Conservation (phyloP, 1,140 invertebrate species). For the Stenopsyche tienmushanensis region DNA sequence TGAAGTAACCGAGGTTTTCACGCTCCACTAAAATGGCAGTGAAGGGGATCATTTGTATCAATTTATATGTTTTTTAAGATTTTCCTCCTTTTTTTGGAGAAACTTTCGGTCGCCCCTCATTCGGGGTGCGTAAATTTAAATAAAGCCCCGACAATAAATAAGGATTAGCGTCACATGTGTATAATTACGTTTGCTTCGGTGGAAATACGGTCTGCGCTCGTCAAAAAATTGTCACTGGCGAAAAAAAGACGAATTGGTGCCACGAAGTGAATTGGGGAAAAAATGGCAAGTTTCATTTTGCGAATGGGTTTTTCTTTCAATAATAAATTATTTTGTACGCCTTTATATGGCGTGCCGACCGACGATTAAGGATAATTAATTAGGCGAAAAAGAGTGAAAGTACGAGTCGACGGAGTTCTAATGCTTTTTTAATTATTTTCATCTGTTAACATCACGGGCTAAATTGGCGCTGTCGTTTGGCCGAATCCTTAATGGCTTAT, state of each 20-base stretch:
- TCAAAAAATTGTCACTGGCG: neutral
- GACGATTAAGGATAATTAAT: constrained; percentile 19
- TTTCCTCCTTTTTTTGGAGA: neutral
- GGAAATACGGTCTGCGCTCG: neutral
- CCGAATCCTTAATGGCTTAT: neutral
- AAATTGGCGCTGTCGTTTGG: neutral
- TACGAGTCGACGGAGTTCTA: constrained; percentile 11
- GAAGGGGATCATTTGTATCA: constrained; percentile 27
- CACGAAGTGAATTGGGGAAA: no score
- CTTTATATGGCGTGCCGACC: constrained; percentile 13
- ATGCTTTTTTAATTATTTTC: constrained; percentile 6
- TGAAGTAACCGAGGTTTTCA: constrained; percentile 7
- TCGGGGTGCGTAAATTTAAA: constrained; percentile 12
- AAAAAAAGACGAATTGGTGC: neutral
- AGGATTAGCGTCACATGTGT: neutral
- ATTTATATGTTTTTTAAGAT: constrained; percentile 27
- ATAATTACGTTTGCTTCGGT: neutral
- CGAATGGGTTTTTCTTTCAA: neutral
- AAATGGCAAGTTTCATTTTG: no score
- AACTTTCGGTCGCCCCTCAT: neutral
- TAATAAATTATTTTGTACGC: constrained; percentile 22
- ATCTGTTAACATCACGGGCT: neutral
- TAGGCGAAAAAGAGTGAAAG: constrained; percentile 8
- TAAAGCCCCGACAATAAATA: constrained; percentile 13
- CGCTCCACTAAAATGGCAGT: neutral